phyloP scores from a whole-genome alignment of 2,888 invertebrate genomes.

The Folsomia candida region DNA sequence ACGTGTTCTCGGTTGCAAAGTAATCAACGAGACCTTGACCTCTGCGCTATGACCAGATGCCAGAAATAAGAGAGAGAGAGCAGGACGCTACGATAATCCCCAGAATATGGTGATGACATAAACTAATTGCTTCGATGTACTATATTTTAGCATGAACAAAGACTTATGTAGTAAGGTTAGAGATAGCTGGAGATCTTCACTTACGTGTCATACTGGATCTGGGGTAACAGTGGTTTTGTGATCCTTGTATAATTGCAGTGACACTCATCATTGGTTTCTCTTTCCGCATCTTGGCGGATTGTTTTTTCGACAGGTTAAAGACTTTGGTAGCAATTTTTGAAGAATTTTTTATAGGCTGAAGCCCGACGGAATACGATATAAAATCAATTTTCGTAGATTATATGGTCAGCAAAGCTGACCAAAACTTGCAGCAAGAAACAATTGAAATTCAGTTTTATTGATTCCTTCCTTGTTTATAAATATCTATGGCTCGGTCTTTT shows the following conservation, averaged over 20 bases:
- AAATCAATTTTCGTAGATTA: not conserved
- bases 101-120: not conserved
- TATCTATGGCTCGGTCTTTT: too few relatives aligned
- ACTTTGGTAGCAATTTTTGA: slow-evolving; percentile 14
- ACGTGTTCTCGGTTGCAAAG: not conserved
- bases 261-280: slow-evolving; percentile 84
- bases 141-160: too few relatives aligned
- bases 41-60: not conserved
- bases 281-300: slow-evolving; percentile 69
- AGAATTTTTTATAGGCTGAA: not conserved
- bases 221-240: slow-evolving; percentile 56
- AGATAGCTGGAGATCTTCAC: slow-evolving; percentile 16
- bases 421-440: not conserved
- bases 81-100: too few relatives aligned
- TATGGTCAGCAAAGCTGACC: not conserved
- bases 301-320: slow-evolving; percentile 16
- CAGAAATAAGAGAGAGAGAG: too few relatives aligned
- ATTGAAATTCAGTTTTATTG: too few relatives aligned
- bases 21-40: not conserved
- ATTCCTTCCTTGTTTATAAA: too few relatives aligned
- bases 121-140: too few relatives aligned
- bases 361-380: not conserved
- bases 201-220: slow-evolving; percentile 48
- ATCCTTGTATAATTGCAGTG: slow-evolving; percentile 72
- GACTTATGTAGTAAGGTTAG: not conserved